phyloP scores from a whole-genome alignment of 35 echinoderm and acorn worm species.

The Apostichopus japonicus region DNA sequence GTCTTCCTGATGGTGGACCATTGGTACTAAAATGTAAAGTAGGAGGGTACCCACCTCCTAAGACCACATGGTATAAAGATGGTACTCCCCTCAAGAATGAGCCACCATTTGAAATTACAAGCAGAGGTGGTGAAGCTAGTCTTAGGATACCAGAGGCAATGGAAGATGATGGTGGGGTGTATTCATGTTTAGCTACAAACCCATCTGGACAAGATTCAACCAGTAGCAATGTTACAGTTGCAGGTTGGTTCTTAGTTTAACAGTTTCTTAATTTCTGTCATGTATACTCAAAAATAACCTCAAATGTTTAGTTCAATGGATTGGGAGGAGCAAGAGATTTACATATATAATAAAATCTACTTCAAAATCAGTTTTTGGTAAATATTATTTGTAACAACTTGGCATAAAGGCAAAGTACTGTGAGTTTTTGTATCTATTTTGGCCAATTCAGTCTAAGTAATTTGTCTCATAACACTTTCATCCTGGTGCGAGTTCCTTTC shows the following conservation, averaged over 20 bases:
- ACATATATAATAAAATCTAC: neutral
- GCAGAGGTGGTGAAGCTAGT: neutral
- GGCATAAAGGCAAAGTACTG: neutral
- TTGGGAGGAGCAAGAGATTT: neutral
- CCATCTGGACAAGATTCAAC: conserved; percentile 35
- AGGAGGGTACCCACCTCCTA: conserved; percentile 15
- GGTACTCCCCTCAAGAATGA: conserved; percentile 15
- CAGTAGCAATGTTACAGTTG: conserved; percentile 20
- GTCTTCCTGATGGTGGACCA: neutral
- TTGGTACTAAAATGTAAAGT: conserved; percentile 30
- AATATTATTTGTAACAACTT: neutral
- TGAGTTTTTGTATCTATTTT: neutral
- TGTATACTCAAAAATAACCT: neutral
- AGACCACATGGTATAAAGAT: conserved; percentile 26
- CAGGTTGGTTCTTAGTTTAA: conserved; percentile 31
- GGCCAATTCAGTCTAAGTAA: neutral
- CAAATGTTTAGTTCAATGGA: neutral
- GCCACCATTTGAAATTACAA: neutral
- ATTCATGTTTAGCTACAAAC: conserved; percentile 75
- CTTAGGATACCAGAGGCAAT: conserved; percentile 32
- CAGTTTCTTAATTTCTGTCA: neutral
- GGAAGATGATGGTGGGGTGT: conserved; percentile 59
- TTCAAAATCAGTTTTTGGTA: neutral
- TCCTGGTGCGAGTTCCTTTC: neutral
- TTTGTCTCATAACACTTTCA: no score